Evolutionary conservation across 2,113 vertebrate species (phyloP).

Genomic region (Rynchops niger): DNA sequence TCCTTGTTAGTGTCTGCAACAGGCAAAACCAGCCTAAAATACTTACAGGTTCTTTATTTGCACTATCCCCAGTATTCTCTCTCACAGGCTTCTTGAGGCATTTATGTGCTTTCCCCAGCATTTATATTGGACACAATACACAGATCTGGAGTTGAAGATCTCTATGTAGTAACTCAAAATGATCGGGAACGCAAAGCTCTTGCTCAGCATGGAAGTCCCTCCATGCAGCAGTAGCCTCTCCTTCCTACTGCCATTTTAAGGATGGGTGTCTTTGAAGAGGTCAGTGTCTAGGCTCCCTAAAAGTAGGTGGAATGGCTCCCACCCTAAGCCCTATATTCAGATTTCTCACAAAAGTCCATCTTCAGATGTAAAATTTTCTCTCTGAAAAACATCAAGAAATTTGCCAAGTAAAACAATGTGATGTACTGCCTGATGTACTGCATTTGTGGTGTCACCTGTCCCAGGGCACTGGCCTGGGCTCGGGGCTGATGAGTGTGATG

Average conservation of each 20-base stretch:
- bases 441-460: background rate
- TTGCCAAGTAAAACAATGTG: background rate
- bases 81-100: background rate
- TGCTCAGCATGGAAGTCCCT: background rate
- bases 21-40: background rate
- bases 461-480: background rate
- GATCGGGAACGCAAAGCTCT: background rate
- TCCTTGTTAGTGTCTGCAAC: background rate
- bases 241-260: background rate
- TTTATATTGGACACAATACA: background rate
- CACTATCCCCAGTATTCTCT: background rate
- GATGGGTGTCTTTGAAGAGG: background rate
- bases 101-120: background rate
- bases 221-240: background rate
- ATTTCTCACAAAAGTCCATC: background rate
- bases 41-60: background rate
- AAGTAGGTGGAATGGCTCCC: background rate
- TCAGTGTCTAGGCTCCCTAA: background rate
- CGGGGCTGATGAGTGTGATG: background rate
- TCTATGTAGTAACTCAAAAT: background rate
- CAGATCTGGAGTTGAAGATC: background rate
- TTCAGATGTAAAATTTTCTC: background rate
- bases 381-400: background rate
- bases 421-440: fast-evolving
- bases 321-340: background rate